Evolutionary conservation across 2,113 vertebrate species (phyloP).

Genomic region (Xerus inauris): DNA sequence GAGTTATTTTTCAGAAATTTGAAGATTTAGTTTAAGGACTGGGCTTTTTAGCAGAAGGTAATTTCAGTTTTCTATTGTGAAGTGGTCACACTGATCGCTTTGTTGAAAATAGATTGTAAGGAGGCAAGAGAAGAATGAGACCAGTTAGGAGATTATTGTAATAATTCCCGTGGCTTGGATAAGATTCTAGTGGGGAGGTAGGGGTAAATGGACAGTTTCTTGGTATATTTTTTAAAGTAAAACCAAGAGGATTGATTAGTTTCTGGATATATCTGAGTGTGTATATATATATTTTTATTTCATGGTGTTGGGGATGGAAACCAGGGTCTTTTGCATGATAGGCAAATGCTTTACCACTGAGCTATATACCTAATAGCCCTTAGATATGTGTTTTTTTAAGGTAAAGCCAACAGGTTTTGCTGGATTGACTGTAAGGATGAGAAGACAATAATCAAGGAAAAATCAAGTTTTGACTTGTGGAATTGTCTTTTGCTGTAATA

Average conservation of each 20-base stretch:
- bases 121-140: background rate
- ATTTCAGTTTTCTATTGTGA: background rate
- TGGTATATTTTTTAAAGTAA: background rate
- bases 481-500: background rate
- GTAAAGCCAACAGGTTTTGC: background rate
- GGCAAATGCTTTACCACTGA: background rate
- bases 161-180: background rate
- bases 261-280: background rate
- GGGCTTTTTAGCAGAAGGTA: background rate
- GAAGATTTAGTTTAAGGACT: background rate
- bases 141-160: background rate
- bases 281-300: background rate
- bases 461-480: background rate
- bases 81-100: background rate
- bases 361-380: background rate
- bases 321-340: background rate
- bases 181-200: too few species aligned
- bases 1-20: background rate
- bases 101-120: background rate
- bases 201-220: background rate
- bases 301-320: background rate
- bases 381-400: background rate
- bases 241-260: too few species aligned
- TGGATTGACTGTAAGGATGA: background rate
- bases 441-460: background rate